Evolutionary conservation across 2,797 vertebrate genomes (phyloP), one percentile per base, ranked within the genome.

Genomic region (Arnoldichthys spilopterus): DNA sequence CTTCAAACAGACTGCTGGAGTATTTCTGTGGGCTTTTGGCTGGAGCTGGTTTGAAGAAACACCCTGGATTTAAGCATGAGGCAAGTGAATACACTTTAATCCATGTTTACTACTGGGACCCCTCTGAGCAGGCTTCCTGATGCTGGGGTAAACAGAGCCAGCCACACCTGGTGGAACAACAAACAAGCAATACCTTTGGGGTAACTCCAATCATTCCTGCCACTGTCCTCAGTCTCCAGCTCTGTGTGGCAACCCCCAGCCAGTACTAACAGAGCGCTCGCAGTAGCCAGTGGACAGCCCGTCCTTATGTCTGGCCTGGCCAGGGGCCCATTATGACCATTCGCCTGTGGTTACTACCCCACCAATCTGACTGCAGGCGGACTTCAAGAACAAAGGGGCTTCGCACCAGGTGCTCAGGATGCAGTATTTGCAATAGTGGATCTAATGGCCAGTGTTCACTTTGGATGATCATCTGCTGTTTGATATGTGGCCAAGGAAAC

Each of bases 131-230:
- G 58, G 62, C 51, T 62, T 70, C 63, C n/a, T 72, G 70, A 47
- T 70, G 74, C 64, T 18, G 24, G 53, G 67, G 71, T 70, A 77
- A 82, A 72, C 78, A 82, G 49, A 80, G 73, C 45, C 61, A 53
- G 58, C 62, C 61, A 78, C 80, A 85, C 75, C 82, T 59, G 76
- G 47, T 59, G 78, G 62, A 81, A 78, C 63, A 77, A 77, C 81
- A 43, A 69, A 70, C 51, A 66, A 82, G 43, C 58, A 77, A 51
- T 69, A 78, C 63, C 78, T 82, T 76, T 66, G 9, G 45, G 72
- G 68, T 58, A 68, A 77, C 66, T 68, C 49, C 49, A 69, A 63
- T 82, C 72, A 71, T 73, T 69, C 66, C 53, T 67, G 63, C 26
- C 26, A 32, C 16, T 59, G 58, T 67, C 75, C 77, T 72, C 74